These are phyloP conservation scores for Vannuccia rotundouncinata DNA, from an alignment of 2,888 invertebrate species.

Conservation along the genomic window DNA sequence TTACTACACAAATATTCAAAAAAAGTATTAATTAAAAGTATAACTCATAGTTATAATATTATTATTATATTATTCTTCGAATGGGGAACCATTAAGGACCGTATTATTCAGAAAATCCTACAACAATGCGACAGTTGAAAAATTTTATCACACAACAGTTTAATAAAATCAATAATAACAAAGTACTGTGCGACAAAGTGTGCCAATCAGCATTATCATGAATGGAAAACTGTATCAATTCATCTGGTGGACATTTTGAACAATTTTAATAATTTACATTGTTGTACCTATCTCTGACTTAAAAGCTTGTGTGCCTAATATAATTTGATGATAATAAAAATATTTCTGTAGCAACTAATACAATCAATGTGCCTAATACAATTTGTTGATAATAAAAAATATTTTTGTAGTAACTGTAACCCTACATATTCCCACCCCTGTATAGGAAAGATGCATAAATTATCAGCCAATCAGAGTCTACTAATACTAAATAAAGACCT, in stretches of 20 bases:
- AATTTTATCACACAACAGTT: conserved; percentile 21
- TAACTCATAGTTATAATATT: no score
- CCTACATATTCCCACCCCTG: no score
- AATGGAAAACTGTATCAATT: conserved; percentile 21
- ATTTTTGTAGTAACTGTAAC: not conserved
- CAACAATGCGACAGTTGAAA: conserved; percentile 15
- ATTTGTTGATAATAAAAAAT: conserved; percentile 20
- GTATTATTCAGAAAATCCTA: conserved; percentile 11
- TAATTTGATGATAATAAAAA: not conserved
- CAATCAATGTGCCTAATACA: not conserved
- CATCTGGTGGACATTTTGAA: conserved; percentile 26
- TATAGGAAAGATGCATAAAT: no score
- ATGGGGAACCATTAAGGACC: conserved; percentile 12
- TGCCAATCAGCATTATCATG: conserved; percentile 5
- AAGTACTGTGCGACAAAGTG: conserved; percentile 18
- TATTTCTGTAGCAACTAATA: not conserved
- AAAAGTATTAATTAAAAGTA: no score
- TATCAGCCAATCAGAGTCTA: no score
- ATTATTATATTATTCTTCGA: no score
- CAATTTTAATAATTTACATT: conserved; percentile 24
- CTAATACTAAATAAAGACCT: no score
- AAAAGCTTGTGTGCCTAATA: conserved; percentile 22
- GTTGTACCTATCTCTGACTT: conserved; percentile 12
- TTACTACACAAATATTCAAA: no score
- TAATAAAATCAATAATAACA: conserved; percentile 24